These are phyloP conservation scores for Chaunax sp. DNA, from an alignment of 2,797 vertebrate species.

Conservation along the genomic window DNA sequence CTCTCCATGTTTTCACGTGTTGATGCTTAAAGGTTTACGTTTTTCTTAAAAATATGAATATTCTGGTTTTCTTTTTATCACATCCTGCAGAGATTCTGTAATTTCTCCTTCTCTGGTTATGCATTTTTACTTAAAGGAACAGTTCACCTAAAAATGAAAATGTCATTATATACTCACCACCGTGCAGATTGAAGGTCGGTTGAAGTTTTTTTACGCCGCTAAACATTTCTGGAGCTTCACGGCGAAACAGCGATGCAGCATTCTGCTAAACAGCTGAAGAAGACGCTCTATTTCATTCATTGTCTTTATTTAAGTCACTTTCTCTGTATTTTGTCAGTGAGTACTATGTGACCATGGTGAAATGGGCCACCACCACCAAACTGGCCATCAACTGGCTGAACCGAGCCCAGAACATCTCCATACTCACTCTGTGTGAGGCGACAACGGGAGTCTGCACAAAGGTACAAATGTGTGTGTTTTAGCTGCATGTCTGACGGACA, in stretches of 20 bases:
- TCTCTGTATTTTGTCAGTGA: conserved; percentile 80
- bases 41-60: no score
- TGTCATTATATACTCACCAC: no score
- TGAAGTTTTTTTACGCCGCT: no score
- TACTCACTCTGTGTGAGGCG: conserved; percentile 95
- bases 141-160: no score
- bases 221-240: no score
- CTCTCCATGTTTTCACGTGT: neutral
- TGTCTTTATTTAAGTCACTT: neutral
- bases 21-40: no score
- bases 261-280: no score
- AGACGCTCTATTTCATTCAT: no score
- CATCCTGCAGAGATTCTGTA: neutral
- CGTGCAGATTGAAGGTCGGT: no score
- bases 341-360: conserved; percentile 98
- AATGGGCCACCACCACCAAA: conserved; percentile 97
- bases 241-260: no score
- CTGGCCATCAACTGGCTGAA: conserved; percentile 98
- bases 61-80: neutral
- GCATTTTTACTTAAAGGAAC: no score
- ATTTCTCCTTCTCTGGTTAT: neutral
- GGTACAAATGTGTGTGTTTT: conserved; percentile 73
- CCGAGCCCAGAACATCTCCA: conserved; percentile 96
- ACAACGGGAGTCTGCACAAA: conserved; percentile 97
- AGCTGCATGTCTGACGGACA: neutral